These are phyloP conservation scores for Nematolebias whitei DNA, from an alignment of 2,113 vertebrate species.

Conservation along the genomic window DNA sequence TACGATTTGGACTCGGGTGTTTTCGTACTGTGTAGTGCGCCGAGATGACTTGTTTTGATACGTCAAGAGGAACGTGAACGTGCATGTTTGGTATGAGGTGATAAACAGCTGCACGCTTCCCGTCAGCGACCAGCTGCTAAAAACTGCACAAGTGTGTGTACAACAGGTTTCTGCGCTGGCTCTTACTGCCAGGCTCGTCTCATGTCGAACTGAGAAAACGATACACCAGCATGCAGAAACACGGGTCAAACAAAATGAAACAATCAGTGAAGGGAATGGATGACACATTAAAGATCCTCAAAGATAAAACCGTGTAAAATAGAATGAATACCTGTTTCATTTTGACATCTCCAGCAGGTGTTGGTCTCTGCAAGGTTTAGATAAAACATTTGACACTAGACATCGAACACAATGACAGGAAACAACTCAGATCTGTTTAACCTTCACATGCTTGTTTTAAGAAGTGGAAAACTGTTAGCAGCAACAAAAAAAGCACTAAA, in stretches of 20 bases:
- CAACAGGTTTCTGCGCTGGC: no score
- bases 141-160: no score
- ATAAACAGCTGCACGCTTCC: no score
- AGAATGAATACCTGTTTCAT: conserved; percentile 81
- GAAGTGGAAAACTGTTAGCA: background rate
- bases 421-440: conserved; percentile 29
- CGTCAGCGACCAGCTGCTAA: no score
- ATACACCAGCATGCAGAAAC: conserved; percentile 36
- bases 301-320: conserved; percentile 31
- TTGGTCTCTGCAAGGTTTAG: conserved; percentile 81
- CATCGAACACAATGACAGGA: conserved; percentile 41
- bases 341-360: conserved; percentile 86
- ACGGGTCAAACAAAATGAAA: background rate
- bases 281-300: background rate
- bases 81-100: no score
- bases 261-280: background rate
- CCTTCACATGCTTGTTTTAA: background rate
- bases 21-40: no score
- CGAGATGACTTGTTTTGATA: no score
- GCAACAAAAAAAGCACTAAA: background rate
- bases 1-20: no score
- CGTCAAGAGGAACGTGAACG: no score
- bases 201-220: background rate
- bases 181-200: conserved; percentile 3
- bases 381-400: conserved; percentile 69